These are phyloP conservation scores for Xerus inauris DNA, from an alignment of 2,113 vertebrate genomes.

Conservation along the genomic window DNA sequence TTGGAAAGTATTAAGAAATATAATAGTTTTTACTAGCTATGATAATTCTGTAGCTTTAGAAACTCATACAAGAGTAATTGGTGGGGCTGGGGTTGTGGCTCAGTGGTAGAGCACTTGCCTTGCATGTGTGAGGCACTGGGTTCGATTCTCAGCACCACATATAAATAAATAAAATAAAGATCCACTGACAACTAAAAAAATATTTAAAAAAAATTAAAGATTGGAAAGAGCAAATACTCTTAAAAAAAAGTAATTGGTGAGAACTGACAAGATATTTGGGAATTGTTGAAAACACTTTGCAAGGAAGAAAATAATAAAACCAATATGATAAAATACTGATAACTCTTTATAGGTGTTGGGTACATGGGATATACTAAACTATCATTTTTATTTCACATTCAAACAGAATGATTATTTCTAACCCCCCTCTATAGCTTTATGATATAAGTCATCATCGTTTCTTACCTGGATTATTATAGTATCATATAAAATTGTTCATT, in stretches of 20 bases:
- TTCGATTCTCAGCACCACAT: too few species aligned
- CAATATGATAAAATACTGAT: background rate
- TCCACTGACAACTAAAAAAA: too few species aligned
- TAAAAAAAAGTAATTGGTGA: too few species aligned
- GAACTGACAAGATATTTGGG: background rate
- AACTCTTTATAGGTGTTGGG: background rate
- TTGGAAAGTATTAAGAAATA: background rate
- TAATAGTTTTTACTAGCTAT: background rate
- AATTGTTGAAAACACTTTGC: background rate
- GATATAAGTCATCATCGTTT: background rate
- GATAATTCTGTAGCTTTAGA: background rate
- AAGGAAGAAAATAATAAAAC: background rate
- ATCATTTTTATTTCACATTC: background rate
- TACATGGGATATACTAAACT: background rate
- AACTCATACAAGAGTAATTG: background rate
- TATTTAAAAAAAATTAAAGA: too few species aligned
- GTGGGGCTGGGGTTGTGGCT: too few species aligned
- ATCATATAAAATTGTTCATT: background rate
- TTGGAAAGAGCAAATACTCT: too few species aligned
- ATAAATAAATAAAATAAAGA: too few species aligned
- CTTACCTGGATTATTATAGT: background rate
- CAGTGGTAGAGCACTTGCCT: too few species aligned
- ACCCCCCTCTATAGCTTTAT: background rate
- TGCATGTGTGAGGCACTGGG: too few species aligned
- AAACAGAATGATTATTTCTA: background rate